Conservation (phyloP, 1,140 invertebrate species). For the Elysia chlorotica region DNA sequence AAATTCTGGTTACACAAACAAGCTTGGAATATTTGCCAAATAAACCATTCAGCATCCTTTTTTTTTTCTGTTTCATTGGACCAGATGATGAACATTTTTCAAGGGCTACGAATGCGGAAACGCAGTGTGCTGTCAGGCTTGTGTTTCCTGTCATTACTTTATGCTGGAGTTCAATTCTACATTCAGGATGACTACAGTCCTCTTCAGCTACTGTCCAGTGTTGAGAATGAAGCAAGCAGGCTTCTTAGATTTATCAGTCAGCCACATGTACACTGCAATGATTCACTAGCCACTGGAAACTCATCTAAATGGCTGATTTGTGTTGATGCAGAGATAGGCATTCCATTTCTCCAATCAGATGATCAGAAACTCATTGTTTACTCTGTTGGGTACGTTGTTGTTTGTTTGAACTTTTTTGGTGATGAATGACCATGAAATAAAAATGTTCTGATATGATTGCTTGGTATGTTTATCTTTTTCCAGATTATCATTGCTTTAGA, state of each 20-base stretch:
- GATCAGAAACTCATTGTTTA: conserved; percentile 44
- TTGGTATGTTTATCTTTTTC: not conserved
- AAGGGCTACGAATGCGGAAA: conserved; percentile 6
- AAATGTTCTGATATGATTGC: not conserved
- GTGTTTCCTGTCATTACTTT: not conserved
- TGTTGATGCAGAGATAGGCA: too few species aligned
- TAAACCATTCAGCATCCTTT: too few species aligned
- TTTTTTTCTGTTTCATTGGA: too few species aligned
- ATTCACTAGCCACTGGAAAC: conserved; percentile 44
- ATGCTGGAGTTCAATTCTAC: conserved; percentile 42
- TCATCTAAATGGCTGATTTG: conserved; percentile 46
- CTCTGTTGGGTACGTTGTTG: conserved; percentile 49
- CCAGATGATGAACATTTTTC: too few species aligned
- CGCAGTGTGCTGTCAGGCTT: not conserved
- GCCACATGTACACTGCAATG: conserved; percentile 55
- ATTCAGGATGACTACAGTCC: conserved; percentile 50
- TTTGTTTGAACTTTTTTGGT: not conserved
- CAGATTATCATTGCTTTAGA: too few species aligned
- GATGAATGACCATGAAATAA: not conserved
- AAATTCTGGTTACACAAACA: too few species aligned
- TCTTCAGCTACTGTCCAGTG: conserved; percentile 50
- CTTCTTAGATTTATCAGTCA: conserved; percentile 53
- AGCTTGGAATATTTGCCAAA: too few species aligned
- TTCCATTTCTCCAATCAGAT: too few species aligned
- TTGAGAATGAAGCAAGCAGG: conserved; percentile 51